Evolutionary conservation across 1,140 invertebrate species (phyloP), one percentile per base, ranked within the genome.

Genomic region (Teleogryllus occipitalis): DNA sequence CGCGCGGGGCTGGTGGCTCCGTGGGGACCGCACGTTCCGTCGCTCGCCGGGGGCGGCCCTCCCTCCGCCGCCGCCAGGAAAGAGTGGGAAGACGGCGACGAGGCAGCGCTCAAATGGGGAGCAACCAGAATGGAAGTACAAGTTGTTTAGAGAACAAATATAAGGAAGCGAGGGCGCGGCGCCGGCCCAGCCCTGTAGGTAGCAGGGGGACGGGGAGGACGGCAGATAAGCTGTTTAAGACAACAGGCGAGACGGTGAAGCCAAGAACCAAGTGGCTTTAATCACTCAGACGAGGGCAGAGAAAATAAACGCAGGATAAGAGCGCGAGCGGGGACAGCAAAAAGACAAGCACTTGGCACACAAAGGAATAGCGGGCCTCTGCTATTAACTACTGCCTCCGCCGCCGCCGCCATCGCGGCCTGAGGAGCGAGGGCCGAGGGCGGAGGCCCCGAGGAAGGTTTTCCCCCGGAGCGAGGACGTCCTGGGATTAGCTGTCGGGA

Each of bases 101-200:
- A 65, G 18, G 54, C 54, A 65, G 54, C 54, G 54, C 7, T 65
- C 54, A 65, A 65, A 65, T 65, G 54, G 54, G 54, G 54, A 65
- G 54, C 54, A 65, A 65, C 54, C 54, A 65, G 54, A 65, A 65
- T 18, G 54, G 54, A 65, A 65, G 54, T 65, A 65, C 54, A 65
- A 65, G 54, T 65, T 65, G 54, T 65, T 65, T 65, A 65, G 54
- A 65, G 54, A 65, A 65, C 54, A 65, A 65, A 65, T 65, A 65
- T 65, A 65, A 65, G 54, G 54, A 65, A 65, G 54, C 18, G 54
- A 65, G 18, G 54, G 54, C 27, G 27, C 27, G 1, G 27, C 27
- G 27, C 27, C 27, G 27, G 27, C 27, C 5, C 27, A 5, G 27
- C 27, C 27, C 27, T 39, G 27, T 39, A 39, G 27, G 54, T 14